Evolutionary conservation across 2,888 invertebrate species (phyloP).

Genomic region (Melanostoma scalare): DNA sequence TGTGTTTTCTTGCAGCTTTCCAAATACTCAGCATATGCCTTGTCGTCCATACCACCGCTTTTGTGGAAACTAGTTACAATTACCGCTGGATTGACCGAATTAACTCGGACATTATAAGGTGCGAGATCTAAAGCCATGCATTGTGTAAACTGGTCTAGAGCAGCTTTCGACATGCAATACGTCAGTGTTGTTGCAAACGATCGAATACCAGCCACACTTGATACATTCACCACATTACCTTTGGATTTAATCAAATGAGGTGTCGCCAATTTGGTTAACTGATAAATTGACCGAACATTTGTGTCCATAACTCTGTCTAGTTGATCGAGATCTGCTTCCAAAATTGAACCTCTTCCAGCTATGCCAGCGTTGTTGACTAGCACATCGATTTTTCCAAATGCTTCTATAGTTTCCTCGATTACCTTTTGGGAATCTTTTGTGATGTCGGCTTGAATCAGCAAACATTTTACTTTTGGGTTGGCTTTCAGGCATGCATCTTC

Average conservation of each 20-base stretch:
- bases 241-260: slow-evolving; percentile 90
- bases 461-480: slow-evolving; percentile 50
- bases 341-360: slow-evolving; percentile 89
- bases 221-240: slow-evolving; percentile 95
- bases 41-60: slow-evolving; percentile 88
- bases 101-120: slow-evolving; percentile 90
- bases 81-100: slow-evolving; percentile 96
- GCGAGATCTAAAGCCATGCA: slow-evolving; percentile 93
- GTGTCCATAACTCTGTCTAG: slow-evolving; percentile 93
- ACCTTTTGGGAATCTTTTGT: slow-evolving; percentile 86
- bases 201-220: slow-evolving; percentile 93
- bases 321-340: slow-evolving; percentile 90
- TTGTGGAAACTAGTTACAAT: slow-evolving; percentile 92
- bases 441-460: slow-evolving; percentile 85
- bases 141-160: slow-evolving; percentile 95
- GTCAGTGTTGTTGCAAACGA: slow-evolving; percentile 93
- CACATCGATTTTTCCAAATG: slow-evolving; percentile 86
- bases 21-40: slow-evolving; percentile 89
- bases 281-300: slow-evolving; percentile 90
- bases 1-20: slow-evolving; percentile 92
- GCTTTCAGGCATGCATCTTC: slow-evolving; percentile 24
- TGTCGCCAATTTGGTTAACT: slow-evolving; percentile 90
- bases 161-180: slow-evolving; percentile 96
- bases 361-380: slow-evolving; percentile 94
- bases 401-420: slow-evolving; percentile 86